These are phyloP conservation scores for Pseudeuparius sepicola DNA, from an alignment of 2,888 invertebrate species.

Conservation along the genomic window DNA sequence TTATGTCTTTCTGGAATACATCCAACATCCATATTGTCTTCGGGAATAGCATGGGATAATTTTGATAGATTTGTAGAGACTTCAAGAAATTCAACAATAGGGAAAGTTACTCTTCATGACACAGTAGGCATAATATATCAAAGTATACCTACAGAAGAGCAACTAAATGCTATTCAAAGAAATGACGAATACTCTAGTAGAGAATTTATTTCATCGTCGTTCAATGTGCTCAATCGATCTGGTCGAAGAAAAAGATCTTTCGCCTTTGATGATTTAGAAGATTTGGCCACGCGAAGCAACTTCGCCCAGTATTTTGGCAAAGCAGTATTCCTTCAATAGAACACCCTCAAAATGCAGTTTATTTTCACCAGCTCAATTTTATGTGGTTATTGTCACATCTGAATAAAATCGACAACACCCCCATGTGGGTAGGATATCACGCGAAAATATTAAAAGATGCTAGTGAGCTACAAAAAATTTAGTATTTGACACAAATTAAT, in stretches of 20 bases:
- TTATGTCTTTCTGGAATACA: slow-evolving; percentile 23
- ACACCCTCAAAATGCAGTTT: neutral
- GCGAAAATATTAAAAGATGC: slow-evolving; percentile 11
- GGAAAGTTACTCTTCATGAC: too few species aligned
- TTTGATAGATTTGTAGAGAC: slow-evolving; percentile 25
- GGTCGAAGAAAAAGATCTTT: too few species aligned
- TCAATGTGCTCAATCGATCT: too few species aligned
- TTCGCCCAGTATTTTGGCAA: neutral
- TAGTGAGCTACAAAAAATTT: slow-evolving; percentile 21
- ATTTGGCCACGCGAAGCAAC: too few species aligned
- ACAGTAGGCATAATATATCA: too few species aligned
- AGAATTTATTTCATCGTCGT: too few species aligned
- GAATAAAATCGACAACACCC: slow-evolving; percentile 2
- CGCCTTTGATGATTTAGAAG: too few species aligned
- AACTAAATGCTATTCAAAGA: neutral
- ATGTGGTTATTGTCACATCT: slow-evolving; percentile 4
- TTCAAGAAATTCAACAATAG: too few species aligned
- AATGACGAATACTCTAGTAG: too few species aligned
- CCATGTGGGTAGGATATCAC: too few species aligned
- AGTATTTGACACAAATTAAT: slow-evolving; percentile 26
- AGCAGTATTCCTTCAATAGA: neutral
- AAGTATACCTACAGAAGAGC: neutral
- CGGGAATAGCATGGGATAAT: slow-evolving; percentile 26
- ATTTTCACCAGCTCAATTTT: neutral
- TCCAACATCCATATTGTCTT: slow-evolving; percentile 20